Base-by-base conservation (phyloP, 2,113 vertebrate species). In the Nerophis lumbriciformis region DNA sequence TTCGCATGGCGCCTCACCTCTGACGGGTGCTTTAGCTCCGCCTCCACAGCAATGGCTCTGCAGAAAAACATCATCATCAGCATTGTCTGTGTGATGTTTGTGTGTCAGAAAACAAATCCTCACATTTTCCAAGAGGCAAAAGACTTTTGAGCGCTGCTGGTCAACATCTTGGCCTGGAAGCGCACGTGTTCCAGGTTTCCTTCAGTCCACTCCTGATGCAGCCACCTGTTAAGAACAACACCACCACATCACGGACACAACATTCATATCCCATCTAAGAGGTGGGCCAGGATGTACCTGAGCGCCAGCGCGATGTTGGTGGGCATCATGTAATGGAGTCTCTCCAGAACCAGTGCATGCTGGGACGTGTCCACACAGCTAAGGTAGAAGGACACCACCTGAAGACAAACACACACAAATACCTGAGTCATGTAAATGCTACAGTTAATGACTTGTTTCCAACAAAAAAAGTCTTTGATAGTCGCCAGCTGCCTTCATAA, bases 91-190 rank as follows among this genome's bases (percentile, higher is more conserved):
- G 51, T 2, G 10, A 2, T 52, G 51, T 13, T 4, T 50, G 6
- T 16, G 16, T 9, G 36, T 15, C 13, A 36, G 13, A 55, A 37
- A 21, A 35, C 5, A 5, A 1, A 39, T 35, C 49, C 94, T 97
- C 91, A 99, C 96, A 98, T 97, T 90, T 93, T 98, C 97, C 97
- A 99, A 90, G 84, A 87, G 88, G 92, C 83, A 91, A 98, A 87
- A 92, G 94, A 95, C 86, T 88, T 91, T 70, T 95, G 93, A 77
- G 92, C 81, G 85, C 90, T 93, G 81, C 90, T 88, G 83, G 88
- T 94, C 92, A 97, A 88, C 93, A 94, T 93, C 79, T 93, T 92
- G 81, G 92, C 91, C 92, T 98, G 95, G 51, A 96, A 92, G 88
- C 93, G 94, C 86, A 98, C 85, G 77, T 94, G 94, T 54, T 99